Evolutionary conservation across 2,797 vertebrate genomes (phyloP), one percentile per base, ranked within the genome.

Genomic region (Rhadinocentrus ornatus): DNA sequence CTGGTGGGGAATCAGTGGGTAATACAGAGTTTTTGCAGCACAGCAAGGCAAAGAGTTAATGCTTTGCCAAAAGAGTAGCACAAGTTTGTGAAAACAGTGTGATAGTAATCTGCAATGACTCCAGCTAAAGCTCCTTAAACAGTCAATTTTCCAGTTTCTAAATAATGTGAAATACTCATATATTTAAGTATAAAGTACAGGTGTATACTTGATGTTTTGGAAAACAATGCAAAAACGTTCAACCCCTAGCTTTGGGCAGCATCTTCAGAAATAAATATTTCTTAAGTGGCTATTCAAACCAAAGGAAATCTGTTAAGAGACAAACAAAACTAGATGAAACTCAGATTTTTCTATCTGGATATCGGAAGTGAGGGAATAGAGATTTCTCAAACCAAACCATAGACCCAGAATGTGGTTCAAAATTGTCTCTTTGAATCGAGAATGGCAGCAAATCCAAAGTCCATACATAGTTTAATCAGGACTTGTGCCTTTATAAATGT

Each of bases 1-100:
- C 83, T 86, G 81, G 75, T 87, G 84, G 78, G 77, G 75, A 85
- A 83, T 87, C 81, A 86, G 65, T 39, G 69, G 66, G 69, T 69
- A 85, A 62, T 74, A 46, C 10, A 65, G 63, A 77, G 74, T 69
- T 90, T 86, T 69, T 84, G 61, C 61, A 71, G 58, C 39, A 55
- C 32, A 70, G 55, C 62, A 12, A 62, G 46, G 71, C 58, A 52
- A 71, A 59, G 68, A 74, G 57, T 71, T 50, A 34, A 13, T 41
- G 53, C 61, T 68, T 69, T 83, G 77, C 77, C 60, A 76, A 77
- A 65, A 82, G 4, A 56, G 56, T 44, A 70, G 24, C 26, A 37
- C 48, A 75, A 29, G 66, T 84, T 73, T 0, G n/a, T 58, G 44
- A 62, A 56, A 24, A 72, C 16, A 73, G 29, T 48, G 32, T 67